Evolutionary conservation across 2,888 invertebrate species (phyloP).

Genomic region (Resseliella maxima): DNA sequence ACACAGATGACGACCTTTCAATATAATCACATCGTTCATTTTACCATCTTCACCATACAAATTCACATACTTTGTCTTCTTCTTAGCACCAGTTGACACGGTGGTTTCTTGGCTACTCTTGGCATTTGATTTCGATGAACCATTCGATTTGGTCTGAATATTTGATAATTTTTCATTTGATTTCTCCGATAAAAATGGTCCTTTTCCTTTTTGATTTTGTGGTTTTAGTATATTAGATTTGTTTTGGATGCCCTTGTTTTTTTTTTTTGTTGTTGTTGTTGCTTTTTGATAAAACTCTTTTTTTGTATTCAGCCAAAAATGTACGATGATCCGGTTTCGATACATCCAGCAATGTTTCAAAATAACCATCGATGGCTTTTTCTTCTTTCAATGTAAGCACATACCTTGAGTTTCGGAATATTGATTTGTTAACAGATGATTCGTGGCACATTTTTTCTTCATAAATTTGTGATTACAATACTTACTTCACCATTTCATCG

Average conservation of each 20-base stretch:
- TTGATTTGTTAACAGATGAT: conserved; percentile 58
- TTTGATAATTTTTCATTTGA: conserved; percentile 54
- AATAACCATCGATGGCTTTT: conserved; percentile 80
- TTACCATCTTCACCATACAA: conserved; percentile 80
- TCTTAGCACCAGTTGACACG: conserved; percentile 62
- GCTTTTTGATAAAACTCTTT: conserved; percentile 62
- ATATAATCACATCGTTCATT: conserved; percentile 70
- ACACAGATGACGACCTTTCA: conserved; percentile 85
- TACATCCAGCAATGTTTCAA: conserved; percentile 78
- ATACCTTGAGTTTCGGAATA: conserved; percentile 70
- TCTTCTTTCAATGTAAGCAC: conserved; percentile 78
- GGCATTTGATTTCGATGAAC: neutral
- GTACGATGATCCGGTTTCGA: conserved; percentile 74
- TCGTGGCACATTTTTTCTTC: neutral
- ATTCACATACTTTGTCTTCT: conserved; percentile 79
- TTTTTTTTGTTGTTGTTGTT: conserved; percentile 59
- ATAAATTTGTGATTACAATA: conserved; percentile 58
- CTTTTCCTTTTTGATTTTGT: conserved; percentile 59
- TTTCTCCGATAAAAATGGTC: conserved; percentile 55
- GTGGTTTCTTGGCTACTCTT: neutral
- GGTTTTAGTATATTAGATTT: conserved; percentile 60
- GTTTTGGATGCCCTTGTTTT: conserved; percentile 14
- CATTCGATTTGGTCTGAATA: neutral
- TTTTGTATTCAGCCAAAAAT: conserved; percentile 74
- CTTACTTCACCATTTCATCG: conserved; percentile 76